Evolutionary conservation across 2,888 invertebrate species (phyloP).

Genomic region (Lampropteryx suffumata): DNA sequence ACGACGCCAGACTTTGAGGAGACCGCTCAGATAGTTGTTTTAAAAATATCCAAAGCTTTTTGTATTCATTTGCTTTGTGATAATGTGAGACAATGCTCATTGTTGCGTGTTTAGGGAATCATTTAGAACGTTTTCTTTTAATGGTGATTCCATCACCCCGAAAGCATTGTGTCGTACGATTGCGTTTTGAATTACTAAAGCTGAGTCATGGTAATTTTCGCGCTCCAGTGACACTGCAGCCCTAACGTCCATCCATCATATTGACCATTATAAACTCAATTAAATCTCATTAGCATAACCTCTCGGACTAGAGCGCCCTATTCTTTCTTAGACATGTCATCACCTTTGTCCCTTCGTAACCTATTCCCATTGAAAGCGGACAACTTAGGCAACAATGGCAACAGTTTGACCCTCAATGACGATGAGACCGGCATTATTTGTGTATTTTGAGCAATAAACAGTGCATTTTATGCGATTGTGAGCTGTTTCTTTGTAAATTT

Average conservation of each 20-base stretch:
- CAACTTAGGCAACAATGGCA: constrained; percentile 76
- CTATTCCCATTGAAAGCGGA: constrained; percentile 68
- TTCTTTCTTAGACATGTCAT: constrained; percentile 73
- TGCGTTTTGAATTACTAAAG: constrained; percentile 26
- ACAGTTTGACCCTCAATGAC: constrained; percentile 77
- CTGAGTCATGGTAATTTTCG: constrained; percentile 70
- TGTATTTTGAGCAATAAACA: constrained; percentile 83
- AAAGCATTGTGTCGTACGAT: constrained; percentile 25
- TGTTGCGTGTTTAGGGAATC: constrained; percentile 42
- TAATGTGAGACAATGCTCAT: constrained; percentile 44
- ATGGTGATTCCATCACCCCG: constrained; percentile 15
- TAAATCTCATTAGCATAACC: constrained; percentile 81
- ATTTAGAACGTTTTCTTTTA: constrained; percentile 24
- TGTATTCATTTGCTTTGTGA: constrained; percentile 46
- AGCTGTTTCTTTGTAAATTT: constrained; percentile 66
- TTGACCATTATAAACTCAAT: constrained; percentile 80
- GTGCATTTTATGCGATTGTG: constrained; percentile 80
- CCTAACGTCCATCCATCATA: constrained; percentile 65
- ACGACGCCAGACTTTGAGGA: constrained; percentile 41
- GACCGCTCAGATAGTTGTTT: constrained; percentile 38
- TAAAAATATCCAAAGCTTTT: constrained; percentile 34
- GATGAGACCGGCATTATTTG: constrained; percentile 74
- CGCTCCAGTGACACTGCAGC: constrained; percentile 49
- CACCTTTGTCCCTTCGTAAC: constrained; percentile 78
- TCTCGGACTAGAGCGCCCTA: constrained; percentile 56